A percentile compares a stretch with the other conserved stretches of the same genome.
Conservation (phyloP, 2,113 vertebrate genomes). For the Trematomus loennbergii region DNA sequence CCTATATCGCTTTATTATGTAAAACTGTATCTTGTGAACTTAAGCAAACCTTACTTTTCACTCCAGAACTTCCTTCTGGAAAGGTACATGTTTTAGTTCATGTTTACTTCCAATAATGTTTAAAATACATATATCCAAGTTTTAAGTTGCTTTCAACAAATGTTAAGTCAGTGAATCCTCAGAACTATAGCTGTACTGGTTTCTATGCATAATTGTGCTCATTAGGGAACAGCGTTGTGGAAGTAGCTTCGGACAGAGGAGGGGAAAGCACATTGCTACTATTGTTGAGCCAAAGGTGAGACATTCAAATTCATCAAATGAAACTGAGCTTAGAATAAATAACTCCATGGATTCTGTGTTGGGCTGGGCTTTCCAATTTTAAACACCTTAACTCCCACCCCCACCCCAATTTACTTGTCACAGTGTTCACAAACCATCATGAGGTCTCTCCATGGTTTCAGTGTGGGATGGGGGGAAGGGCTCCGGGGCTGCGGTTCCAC, state of each 20-base stretch:
- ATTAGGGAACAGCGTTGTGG: too few species aligned
- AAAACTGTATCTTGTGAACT: too few species aligned
- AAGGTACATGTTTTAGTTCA: too few species aligned
- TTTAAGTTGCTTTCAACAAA: too few species aligned
- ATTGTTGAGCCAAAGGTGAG: constrained; percentile 1
- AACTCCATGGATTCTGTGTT: background rate
- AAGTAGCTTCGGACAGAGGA: too few species aligned
- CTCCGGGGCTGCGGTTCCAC: constrained; percentile 12
- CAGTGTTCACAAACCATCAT: constrained; percentile 34
- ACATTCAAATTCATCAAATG: background rate
- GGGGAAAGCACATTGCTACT: background rate
- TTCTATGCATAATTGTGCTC: too few species aligned
- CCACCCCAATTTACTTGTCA: constrained; percentile 51
- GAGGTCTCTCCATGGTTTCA: constrained; percentile 36
- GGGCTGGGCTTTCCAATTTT: constrained; percentile 13
- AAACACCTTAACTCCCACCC: constrained; percentile 29
- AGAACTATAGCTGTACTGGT: background rate
- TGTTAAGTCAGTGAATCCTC: too few species aligned
- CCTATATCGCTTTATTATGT: too few species aligned
- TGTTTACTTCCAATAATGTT: too few species aligned
- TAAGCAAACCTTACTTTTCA: too few species aligned
- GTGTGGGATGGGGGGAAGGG: constrained; percentile 28
- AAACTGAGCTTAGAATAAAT: background rate
- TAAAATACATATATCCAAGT: too few species aligned
- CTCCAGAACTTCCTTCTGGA: too few species aligned